These are phyloP conservation scores for Tricholaema leucomelas DNA, from an alignment of 2,113 vertebrate genomes.

Conservation along the genomic window DNA sequence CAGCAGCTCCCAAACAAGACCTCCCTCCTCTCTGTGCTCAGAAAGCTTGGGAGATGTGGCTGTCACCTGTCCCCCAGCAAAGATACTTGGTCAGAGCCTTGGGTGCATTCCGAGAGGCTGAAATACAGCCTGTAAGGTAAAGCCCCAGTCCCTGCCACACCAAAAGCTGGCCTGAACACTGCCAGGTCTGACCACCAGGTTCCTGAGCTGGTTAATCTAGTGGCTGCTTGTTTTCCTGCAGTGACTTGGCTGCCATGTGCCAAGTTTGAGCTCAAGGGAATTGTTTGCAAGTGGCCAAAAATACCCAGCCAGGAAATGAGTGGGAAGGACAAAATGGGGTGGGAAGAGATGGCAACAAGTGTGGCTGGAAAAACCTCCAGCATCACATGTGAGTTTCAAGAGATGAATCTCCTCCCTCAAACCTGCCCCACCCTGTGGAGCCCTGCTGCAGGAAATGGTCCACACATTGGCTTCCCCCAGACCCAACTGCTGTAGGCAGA, in stretches of 20 bases:
- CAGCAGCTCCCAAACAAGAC: not conserved
- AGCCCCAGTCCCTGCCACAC: too few relatives aligned
- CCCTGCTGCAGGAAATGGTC: not conserved
- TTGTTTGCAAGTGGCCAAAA: slow-evolving; percentile 51
- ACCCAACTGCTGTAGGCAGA: not conserved
- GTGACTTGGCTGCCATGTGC: not conserved
- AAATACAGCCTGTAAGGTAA: not conserved
- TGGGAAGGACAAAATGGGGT: slow-evolving; percentile 18
- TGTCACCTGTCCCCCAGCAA: not conserved
- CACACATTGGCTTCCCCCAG: not conserved
- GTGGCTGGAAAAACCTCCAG: not conserved
- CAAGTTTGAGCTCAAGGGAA: slow-evolving; percentile 22
- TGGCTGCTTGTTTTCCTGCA: not conserved
- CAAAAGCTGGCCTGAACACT: not conserved
- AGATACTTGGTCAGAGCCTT: not conserved
- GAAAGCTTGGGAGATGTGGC: not conserved
- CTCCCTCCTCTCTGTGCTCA: not conserved
- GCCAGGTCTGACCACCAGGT: not conserved
- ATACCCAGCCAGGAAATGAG: slow-evolving; percentile 36
- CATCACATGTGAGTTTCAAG: not conserved
- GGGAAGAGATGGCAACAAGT: not conserved
- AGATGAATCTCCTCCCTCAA: not conserved
- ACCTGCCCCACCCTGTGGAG: not conserved
- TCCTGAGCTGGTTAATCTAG: not conserved
- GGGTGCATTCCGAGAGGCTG: not conserved